These are phyloP conservation scores for Scomber colias DNA, from an alignment of 2,113 vertebrate genomes.

Conservation along the genomic window DNA sequence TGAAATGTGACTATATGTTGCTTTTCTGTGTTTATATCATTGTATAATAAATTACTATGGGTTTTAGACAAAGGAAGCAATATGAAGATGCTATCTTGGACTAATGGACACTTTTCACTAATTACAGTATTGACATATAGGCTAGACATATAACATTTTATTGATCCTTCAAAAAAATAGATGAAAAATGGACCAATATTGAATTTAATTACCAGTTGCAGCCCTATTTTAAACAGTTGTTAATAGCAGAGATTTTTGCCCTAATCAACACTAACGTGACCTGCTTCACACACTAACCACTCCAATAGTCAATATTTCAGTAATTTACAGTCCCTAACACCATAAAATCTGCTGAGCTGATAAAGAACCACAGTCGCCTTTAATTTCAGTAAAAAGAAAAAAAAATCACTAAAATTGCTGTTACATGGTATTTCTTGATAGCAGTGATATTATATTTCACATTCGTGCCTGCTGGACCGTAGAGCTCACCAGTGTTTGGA, in stretches of 20 bases:
- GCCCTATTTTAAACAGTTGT: no score
- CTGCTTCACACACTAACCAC: not conserved
- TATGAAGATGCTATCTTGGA: not conserved
- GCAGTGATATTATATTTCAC: not conserved
- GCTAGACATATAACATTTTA: no score
- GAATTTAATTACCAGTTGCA: no score
- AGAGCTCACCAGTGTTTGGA: conserved; percentile 21
- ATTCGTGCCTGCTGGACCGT: not conserved
- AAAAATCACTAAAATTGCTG: conserved; percentile 26
- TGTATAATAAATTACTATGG: not conserved
- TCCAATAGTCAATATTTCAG: conserved; percentile 33
- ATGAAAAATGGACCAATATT: no score
- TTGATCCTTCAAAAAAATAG: no score
- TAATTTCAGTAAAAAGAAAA: conserved; percentile 14
- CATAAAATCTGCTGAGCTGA: conserved; percentile 14
- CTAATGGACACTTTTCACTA: not conserved
- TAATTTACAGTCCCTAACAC: conserved; percentile 18
- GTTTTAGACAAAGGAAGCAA: not conserved
- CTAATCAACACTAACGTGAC: not conserved
- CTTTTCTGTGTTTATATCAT: not conserved
- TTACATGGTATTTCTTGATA: not conserved
- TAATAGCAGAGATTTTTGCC: no score
- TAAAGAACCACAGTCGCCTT: conserved; percentile 25
- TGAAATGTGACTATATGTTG: not conserved
- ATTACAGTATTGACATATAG: not conserved